Evolutionary conservation across 2,888 invertebrate genomes (phyloP).

Genomic region (Nebria salina): DNA sequence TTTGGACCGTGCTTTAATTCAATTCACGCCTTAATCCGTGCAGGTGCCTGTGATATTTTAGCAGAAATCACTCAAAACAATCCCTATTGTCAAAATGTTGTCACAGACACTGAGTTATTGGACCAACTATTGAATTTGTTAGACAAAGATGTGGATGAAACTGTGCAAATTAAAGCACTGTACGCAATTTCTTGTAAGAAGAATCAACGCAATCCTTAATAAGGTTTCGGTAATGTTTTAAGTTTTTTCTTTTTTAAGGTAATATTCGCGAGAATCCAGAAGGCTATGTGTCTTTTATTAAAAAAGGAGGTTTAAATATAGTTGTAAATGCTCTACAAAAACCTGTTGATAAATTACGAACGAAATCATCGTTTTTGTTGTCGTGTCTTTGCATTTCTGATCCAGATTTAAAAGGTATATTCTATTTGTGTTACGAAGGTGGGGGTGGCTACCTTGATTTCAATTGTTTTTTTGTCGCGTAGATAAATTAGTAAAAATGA

Average conservation of each 20-base stretch:
- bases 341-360: slow-evolving; percentile 19
- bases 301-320: not conserved
- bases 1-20: slow-evolving; percentile 74
- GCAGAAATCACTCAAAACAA: slow-evolving; percentile 89
- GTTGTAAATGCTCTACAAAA: not conserved
- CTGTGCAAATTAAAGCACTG: slow-evolving; percentile 74
- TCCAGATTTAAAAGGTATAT: not conserved
- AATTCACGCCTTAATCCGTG: slow-evolving; percentile 70
- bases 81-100: slow-evolving; percentile 78
- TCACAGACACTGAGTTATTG: slow-evolving; percentile 74
- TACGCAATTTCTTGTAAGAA: slow-evolving; percentile 80
- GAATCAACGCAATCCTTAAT: too few species aligned
- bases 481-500: not conserved
- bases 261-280: slow-evolving; percentile 9
- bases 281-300: not conserved
- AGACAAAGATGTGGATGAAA: slow-evolving; percentile 66
- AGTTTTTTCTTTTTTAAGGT: not conserved
- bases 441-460: not conserved
- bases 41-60: slow-evolving; percentile 73
- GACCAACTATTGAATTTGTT: slow-evolving; percentile 70
- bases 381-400: not conserved
- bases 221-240: not conserved
- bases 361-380: slow-evolving; percentile 8
- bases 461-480: not conserved
- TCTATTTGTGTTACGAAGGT: not conserved